Percentiles rank a stretch among this genome's conserved stretches.
These are phyloP conservation scores for Charadrius vociferus DNA, from an alignment of 2,113 vertebrate genomes.

Conservation along the genomic window DNA sequence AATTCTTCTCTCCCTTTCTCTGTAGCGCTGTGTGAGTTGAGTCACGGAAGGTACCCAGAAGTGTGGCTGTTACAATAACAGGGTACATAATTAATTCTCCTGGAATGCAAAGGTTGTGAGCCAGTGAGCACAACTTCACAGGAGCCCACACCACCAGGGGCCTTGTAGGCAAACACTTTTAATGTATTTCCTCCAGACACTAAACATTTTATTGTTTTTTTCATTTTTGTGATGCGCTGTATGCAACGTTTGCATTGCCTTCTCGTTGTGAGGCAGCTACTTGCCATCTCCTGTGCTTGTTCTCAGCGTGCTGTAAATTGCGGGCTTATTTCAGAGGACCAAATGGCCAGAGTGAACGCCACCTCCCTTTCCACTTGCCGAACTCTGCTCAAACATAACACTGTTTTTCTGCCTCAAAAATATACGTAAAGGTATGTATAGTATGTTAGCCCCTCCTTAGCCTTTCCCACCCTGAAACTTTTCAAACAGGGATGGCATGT, in stretches of 20 bases:
- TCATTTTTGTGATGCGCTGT: background rate
- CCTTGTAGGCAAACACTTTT: background rate
- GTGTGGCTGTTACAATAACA: background rate
- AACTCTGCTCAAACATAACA: conserved; percentile 15
- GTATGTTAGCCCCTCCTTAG: conserved; percentile 67
- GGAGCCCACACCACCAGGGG: background rate
- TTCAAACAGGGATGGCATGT: conserved; percentile 63
- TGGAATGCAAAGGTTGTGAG: background rate
- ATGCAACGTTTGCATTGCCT: background rate
- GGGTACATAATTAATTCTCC: background rate
- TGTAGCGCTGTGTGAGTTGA: background rate
- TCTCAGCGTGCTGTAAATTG: background rate
- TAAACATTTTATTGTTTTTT: background rate
- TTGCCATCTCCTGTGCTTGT: background rate
- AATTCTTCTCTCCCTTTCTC: background rate
- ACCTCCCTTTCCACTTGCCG: conserved; percentile 12
- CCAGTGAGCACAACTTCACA: background rate
- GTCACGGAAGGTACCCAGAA: background rate
- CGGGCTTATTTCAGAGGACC: background rate
- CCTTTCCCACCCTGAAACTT: conserved; percentile 61
- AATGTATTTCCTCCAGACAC: background rate
- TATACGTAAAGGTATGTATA: conserved; percentile 58
- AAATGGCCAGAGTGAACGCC: background rate
- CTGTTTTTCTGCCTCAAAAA: conserved; percentile 47
- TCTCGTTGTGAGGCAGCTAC: background rate